Conservation (phyloP, 2,797 vertebrate species). For the Sphenodon punctatus region DNA sequence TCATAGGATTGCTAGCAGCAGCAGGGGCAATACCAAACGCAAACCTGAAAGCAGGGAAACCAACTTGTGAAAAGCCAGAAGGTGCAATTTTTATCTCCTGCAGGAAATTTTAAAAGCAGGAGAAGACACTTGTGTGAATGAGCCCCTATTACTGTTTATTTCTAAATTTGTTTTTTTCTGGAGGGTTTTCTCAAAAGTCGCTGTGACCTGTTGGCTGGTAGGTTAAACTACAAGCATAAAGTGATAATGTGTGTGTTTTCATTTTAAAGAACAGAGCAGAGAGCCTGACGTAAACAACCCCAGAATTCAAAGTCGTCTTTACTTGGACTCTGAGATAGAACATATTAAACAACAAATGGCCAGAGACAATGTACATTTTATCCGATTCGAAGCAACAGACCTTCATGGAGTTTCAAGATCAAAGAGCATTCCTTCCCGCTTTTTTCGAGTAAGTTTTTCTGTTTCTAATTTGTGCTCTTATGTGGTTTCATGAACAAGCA, state of each 20-base stretch:
- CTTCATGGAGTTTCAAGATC: slow-evolving; percentile 93
- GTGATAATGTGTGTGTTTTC: background rate
- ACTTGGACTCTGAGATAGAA: slow-evolving; percentile 83
- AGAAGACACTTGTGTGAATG: too few species aligned
- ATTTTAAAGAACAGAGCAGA: slow-evolving; percentile 74
- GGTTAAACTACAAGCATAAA: background rate
- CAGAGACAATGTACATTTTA: slow-evolving; percentile 86
- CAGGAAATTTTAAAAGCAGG: too few species aligned
- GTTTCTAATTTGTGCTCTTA: background rate
- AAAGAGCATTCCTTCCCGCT: slow-evolving; percentile 90
- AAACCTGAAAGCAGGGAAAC: too few species aligned
- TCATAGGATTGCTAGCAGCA: too few species aligned
- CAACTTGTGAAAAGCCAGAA: too few species aligned
- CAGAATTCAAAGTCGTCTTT: slow-evolving; percentile 70
- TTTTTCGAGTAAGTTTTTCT: slow-evolving; percentile 86
- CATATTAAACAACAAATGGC: slow-evolving; percentile 90
- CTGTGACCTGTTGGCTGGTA: too few species aligned
- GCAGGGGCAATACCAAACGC: too few species aligned
- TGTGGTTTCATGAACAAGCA: background rate
- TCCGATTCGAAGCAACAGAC: slow-evolving; percentile 92
- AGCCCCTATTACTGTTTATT: too few species aligned
- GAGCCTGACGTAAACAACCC: slow-evolving; percentile 59
- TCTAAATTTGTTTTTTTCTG: too few species aligned
- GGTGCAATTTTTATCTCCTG: too few species aligned
- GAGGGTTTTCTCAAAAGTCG: too few species aligned